phyloP scores from a whole-genome alignment of 2,888 invertebrate species.

The Trissolcus brochymenae region DNA sequence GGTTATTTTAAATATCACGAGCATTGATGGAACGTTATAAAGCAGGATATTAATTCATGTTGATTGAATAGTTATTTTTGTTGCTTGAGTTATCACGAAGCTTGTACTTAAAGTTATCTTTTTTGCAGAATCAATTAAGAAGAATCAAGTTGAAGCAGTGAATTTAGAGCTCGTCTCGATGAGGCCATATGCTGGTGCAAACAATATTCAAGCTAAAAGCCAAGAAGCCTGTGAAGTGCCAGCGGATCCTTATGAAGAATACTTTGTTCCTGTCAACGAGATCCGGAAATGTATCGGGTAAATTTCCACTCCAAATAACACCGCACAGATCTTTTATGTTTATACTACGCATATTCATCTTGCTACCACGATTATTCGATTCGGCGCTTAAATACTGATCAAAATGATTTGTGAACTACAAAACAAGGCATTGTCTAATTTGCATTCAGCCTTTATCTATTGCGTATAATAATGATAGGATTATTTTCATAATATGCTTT shows the following conservation, averaged over 20 bases:
- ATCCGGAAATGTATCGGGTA: conserved; percentile 91
- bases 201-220: conserved; percentile 75
- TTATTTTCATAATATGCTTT: conserved; percentile 39
- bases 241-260: conserved; percentile 87
- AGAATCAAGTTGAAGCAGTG: conserved; percentile 82
- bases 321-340: conserved; percentile 23
- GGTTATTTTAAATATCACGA: no score
- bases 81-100: no score
- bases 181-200: conserved; percentile 80
- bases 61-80: no score
- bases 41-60: no score
- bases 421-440: conserved; percentile 46
- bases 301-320: conserved; percentile 43
- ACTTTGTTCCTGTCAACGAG: conserved; percentile 90
- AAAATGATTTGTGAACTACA: conserved; percentile 15
- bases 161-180: conserved; percentile 88
- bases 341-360: conserved; percentile 11
- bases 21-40: no score
- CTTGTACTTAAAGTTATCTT: neutral
- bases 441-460: conserved; percentile 59
- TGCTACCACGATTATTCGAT: conserved; percentile 10
- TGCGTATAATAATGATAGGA: conserved; percentile 42
- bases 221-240: conserved; percentile 77
- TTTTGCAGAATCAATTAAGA: conserved; percentile 67
- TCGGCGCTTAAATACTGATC: conserved; percentile 43